phyloP scores from a whole-genome alignment of 2,113 vertebrate species.

The Cyprinodon variegatus region DNA sequence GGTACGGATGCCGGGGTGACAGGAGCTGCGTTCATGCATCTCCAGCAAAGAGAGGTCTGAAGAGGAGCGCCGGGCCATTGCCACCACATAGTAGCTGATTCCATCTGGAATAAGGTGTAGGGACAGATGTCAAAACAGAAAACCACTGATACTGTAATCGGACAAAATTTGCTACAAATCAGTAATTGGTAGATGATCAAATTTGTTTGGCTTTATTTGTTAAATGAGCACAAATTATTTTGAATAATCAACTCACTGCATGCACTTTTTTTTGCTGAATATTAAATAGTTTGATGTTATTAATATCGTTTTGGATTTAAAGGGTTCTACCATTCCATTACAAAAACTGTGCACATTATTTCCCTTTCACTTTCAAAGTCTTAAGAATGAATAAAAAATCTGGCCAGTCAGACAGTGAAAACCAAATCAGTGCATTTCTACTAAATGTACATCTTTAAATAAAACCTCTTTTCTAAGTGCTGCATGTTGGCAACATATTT shows the following conservation, averaged over 20 bases:
- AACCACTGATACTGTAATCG: background rate
- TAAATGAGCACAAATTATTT: background rate
- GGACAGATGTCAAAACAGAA: background rate
- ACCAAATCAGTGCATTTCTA: background rate
- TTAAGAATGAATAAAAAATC: background rate
- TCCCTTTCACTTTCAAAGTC: background rate
- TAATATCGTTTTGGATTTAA: background rate
- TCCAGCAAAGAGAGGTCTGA: slow-evolving; percentile 82
- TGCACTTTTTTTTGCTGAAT: background rate
- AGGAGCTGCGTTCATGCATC: slow-evolving; percentile 85
- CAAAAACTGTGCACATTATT: background rate
- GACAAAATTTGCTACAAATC: background rate
- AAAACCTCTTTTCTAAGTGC: background rate
- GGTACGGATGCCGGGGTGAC: slow-evolving; percentile 83
- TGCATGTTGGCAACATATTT: slow-evolving; percentile 3
- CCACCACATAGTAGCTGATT: slow-evolving; percentile 81
- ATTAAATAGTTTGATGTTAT: background rate
- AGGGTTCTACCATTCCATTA: background rate
- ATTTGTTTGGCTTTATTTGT: no score
- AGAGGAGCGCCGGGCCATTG: slow-evolving; percentile 80
- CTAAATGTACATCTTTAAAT: background rate
- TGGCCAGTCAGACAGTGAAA: background rate
- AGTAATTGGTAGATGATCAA: background rate
- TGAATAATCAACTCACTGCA: background rate
- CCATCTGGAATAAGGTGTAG: slow-evolving; percentile 66